Evolutionary conservation across 2,888 invertebrate species (phyloP).

Genomic region (Euzetes globulus): DNA sequence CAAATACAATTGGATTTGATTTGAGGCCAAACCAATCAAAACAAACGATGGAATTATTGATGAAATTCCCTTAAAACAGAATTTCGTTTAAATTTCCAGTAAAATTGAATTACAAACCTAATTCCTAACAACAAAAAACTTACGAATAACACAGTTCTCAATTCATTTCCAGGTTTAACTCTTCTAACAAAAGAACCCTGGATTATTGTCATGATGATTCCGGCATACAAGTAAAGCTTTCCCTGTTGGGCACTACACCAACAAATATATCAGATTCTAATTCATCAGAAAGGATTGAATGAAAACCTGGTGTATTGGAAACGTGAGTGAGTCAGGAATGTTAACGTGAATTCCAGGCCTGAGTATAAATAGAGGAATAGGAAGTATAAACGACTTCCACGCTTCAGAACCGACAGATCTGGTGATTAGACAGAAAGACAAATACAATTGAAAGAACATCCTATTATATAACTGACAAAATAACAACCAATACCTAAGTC

Average conservation of each 20-base stretch:
- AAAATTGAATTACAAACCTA: not conserved
- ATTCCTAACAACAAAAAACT: slow-evolving; percentile 39
- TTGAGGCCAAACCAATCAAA: slow-evolving; percentile 66
- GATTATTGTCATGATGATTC: slow-evolving; percentile 78
- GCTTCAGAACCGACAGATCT: slow-evolving; percentile 43
- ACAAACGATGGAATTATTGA: slow-evolving; percentile 79
- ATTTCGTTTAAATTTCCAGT: not conserved
- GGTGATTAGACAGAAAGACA: not conserved
- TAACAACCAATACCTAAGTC: slow-evolving; percentile 46
- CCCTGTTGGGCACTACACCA: slow-evolving; percentile 82
- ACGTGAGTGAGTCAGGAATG: slow-evolving; percentile 86
- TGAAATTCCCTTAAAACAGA: slow-evolving; percentile 58
- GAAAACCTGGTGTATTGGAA: slow-evolving; percentile 66
- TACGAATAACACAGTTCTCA: slow-evolving; percentile 60
- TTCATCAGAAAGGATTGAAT: not conserved
- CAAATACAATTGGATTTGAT: slow-evolving; percentile 59
- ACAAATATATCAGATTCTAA: slow-evolving; percentile 19
- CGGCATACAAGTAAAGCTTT: slow-evolving; percentile 91
- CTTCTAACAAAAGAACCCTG: slow-evolving; percentile 79
- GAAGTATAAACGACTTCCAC: slow-evolving; percentile 56
- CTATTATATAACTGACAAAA: not conserved
- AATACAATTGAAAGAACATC: not conserved
- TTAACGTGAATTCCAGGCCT: slow-evolving; percentile 92
- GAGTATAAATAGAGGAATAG: slow-evolving; percentile 88
- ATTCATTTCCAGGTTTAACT: slow-evolving; percentile 64